Percentiles rank a stretch among this genome's conserved stretches.
Evolutionary conservation across 2,113 vertebrate species (phyloP).

Genomic region (Eulemur rufifrons): DNA sequence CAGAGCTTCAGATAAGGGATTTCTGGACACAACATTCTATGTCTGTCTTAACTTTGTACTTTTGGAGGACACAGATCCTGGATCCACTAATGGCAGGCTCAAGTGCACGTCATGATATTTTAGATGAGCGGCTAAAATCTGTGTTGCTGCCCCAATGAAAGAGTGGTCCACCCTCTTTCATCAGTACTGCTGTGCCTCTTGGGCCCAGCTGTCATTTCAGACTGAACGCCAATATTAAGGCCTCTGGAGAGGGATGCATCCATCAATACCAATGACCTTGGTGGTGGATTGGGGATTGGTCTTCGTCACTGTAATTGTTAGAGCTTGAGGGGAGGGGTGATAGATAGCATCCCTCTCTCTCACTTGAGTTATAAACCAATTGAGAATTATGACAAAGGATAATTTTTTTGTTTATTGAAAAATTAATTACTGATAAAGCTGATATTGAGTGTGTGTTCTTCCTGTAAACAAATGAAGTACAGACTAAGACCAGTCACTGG

Average conservation of each 20-base stretch:
- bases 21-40: background rate
- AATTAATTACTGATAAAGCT: background rate
- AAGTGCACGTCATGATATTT: background rate
- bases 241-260: background rate
- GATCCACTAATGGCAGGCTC: background rate
- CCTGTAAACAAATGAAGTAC: background rate
- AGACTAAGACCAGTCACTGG: background rate
- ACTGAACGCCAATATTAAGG: background rate
- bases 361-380: background rate
- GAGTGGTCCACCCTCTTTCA: background rate
- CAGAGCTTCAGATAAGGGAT: background rate
- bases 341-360: background rate
- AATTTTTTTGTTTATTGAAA: background rate
- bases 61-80: background rate
- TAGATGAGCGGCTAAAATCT: background rate
- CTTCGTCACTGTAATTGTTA: background rate
- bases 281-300: background rate
- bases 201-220: background rate
- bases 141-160: background rate
- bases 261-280: background rate
- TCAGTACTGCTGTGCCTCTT: background rate
- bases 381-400: background rate
- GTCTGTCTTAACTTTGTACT: background rate
- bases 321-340: background rate
- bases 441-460: background rate